phyloP scores from a whole-genome alignment of 1,140 invertebrate genomes.

The Zelostemma sp. region DNA sequence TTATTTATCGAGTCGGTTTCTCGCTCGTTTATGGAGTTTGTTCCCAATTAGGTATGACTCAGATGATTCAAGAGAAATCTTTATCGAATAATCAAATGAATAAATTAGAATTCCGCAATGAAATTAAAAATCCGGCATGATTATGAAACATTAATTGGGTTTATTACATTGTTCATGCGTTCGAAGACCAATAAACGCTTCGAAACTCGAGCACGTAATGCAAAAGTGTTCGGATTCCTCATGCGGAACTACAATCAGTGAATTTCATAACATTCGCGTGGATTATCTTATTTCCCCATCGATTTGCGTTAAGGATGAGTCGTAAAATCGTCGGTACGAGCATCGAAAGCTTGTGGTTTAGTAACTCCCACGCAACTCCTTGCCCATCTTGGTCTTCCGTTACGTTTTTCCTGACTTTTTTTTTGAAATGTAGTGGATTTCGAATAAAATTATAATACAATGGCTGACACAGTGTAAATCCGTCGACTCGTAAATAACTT shows the following conservation, averaged over 20 bases:
- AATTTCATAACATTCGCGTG: conserved; percentile 26
- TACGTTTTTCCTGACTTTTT: conserved; percentile 52
- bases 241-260: conserved; percentile 31
- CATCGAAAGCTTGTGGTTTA: conserved; percentile 43
- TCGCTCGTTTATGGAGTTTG: no score
- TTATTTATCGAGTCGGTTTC: no score
- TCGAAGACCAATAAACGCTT: conserved; percentile 31
- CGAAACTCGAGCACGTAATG: conserved; percentile 21
- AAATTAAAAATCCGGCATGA: no score
- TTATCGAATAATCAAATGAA: no score
- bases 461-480: conserved; percentile 65
- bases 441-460: conserved; percentile 69
- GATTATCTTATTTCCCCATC: conserved; percentile 27
- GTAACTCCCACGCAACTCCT: conserved; percentile 50
- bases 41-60: no score
- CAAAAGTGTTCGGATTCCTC: conserved; percentile 20
- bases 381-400: conserved; percentile 23
- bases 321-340: conserved; percentile 10
- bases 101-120: no score
- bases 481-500: conserved; percentile 68
- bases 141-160: no score
- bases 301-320: conserved; percentile 24
- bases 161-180: conserved; percentile 18
- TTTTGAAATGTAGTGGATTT: conserved; percentile 42
- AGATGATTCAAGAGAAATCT: no score